phyloP scores from a whole-genome alignment of 1,140 invertebrate species.

The Palaemon carinicauda region DNA sequence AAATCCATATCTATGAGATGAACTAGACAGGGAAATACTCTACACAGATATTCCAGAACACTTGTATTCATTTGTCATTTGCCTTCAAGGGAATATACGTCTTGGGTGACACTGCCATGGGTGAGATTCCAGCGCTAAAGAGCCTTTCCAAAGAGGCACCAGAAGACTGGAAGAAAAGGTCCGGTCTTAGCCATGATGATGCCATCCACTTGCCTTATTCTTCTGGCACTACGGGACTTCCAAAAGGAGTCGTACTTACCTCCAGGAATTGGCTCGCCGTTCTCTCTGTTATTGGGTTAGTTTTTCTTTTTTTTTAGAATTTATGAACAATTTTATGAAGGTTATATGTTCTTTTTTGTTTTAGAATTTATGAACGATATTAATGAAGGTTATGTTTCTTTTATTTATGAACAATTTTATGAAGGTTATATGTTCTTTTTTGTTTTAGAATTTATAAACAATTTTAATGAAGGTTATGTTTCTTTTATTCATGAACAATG shows the following conservation, averaged over 20 bases:
- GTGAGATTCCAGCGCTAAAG: background rate
- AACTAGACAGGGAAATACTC: background rate
- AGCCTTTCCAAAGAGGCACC: constrained; percentile 18
- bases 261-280: constrained; percentile 30
- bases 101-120: constrained; percentile 6
- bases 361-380: too few relatives aligned
- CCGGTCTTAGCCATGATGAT: background rate
- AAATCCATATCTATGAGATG: too few relatives aligned
- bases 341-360: too few relatives aligned
- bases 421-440: too few relatives aligned
- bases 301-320: too few relatives aligned
- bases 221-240: constrained; percentile 87
- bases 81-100: constrained; percentile 26
- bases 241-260: constrained; percentile 85
- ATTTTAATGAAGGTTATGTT: too few relatives aligned
- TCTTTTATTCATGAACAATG: too few relatives aligned
- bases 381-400: too few relatives aligned
- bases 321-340: too few relatives aligned
- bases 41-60: background rate
- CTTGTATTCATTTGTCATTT: background rate
- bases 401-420: too few relatives aligned
- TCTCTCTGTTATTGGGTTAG: constrained; percentile 26
- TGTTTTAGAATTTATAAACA: too few relatives aligned
- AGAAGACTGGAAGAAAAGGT: background rate
- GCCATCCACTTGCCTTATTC: constrained; percentile 64